phyloP scores from a whole-genome alignment of 2,797 vertebrate species.

The Pyrocephalus nanus region DNA sequence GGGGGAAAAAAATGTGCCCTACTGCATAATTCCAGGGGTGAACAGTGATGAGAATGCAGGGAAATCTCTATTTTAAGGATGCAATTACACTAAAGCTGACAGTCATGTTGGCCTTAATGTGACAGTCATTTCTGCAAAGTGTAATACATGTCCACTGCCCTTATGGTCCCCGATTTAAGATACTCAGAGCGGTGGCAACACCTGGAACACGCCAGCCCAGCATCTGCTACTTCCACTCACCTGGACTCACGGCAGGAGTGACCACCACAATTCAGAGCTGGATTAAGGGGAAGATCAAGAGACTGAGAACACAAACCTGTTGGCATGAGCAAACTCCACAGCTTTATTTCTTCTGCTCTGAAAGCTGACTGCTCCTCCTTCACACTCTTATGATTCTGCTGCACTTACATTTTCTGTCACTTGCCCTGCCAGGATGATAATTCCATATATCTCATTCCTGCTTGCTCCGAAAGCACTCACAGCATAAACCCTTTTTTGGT shows the following conservation, averaged over 20 bases:
- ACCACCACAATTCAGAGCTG: not conserved
- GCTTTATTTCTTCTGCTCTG: not conserved
- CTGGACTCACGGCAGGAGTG: not conserved
- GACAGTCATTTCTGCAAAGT: not conserved
- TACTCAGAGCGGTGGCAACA: not conserved
- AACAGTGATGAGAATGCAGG: fast-evolving
- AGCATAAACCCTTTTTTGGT: not conserved
- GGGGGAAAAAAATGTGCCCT: fast-evolving
- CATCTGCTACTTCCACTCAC: not conserved
- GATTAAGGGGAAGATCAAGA: not conserved
- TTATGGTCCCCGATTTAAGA: not conserved
- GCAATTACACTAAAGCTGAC: not conserved
- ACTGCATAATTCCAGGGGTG: fast-evolving
- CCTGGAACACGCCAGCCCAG: fast-evolving
- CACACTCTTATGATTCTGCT: not conserved
- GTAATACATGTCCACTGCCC: fast-evolving
- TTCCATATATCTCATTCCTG: not conserved
- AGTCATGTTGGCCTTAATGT: not conserved
- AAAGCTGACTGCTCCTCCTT: not conserved
- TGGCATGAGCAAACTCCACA: not conserved
- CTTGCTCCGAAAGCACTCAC: not conserved
- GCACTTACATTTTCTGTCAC: not conserved
- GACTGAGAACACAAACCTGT: not conserved
- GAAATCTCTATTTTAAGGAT: not conserved
- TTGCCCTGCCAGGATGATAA: not conserved